Percentiles rank a stretch among this genome's conserved stretches.
Evolutionary conservation across 2,888 invertebrate species (phyloP).

Genomic region (Tridacna crocea): DNA sequence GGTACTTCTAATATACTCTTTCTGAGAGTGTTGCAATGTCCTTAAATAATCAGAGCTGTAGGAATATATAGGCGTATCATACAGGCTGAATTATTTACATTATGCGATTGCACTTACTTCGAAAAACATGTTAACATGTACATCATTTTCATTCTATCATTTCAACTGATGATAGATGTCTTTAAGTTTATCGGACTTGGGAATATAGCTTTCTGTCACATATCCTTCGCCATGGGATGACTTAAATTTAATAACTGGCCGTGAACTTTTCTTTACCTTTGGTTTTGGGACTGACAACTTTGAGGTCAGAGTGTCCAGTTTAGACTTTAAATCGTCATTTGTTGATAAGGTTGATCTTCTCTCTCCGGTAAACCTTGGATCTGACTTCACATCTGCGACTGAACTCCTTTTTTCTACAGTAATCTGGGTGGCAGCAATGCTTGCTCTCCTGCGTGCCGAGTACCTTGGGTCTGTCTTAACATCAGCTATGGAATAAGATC

Average conservation of each 20-base stretch:
- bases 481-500: constrained; percentile 27
- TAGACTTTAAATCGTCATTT: constrained; percentile 46
- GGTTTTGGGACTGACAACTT: constrained; percentile 32
- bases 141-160: neutral
- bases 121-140: too few relatives aligned
- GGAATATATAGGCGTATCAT: too few relatives aligned
- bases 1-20: too few relatives aligned
- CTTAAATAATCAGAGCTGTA: too few relatives aligned
- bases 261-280: constrained; percentile 31
- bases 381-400: constrained; percentile 33
- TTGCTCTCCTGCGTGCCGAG: constrained; percentile 31
- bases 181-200: constrained; percentile 21
- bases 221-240: constrained; percentile 50
- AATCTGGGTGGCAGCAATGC: constrained; percentile 14
- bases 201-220: constrained; percentile 17
- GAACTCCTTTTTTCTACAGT: constrained; percentile 11
- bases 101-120: too few relatives aligned
- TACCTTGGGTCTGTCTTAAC: constrained; percentile 38
- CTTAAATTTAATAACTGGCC: constrained; percentile 48
- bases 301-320: constrained; percentile 43
- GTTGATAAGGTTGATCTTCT: constrained; percentile 33
- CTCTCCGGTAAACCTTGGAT: constrained; percentile 32
- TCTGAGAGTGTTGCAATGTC: too few relatives aligned
- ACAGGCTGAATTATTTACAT: too few relatives aligned
- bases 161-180: constrained; percentile 21